Base-by-base conservation (phyloP, 92 coral and sea anemone genomes). In the Phenganax marumi region DNA sequence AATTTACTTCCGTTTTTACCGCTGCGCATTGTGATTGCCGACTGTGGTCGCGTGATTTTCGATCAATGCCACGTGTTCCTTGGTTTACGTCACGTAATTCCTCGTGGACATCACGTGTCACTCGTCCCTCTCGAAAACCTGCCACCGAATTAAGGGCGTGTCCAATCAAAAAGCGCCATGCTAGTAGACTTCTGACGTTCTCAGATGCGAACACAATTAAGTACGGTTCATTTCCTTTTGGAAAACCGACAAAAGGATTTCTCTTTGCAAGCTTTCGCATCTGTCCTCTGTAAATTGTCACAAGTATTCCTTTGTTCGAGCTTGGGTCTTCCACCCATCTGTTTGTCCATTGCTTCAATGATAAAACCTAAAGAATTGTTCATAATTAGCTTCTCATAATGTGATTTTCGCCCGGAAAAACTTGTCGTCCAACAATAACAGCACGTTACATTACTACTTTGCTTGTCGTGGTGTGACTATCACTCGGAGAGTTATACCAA, bases 171-270 rank as follows among this genome's bases (percentile, higher is more conserved):
- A 78, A 78, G 9, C 83, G 46, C 83, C 73, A 61, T 4, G 56
- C 53, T 72, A 63, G 8, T 0, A 78, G n/a, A 13, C 43, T 78
- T 19, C 50, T 22, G 7, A 19, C 60, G 3, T 16, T 78, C 12
- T 78, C 83, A 60, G 43, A 23, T 12, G 71, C 73, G 13, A 25
- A 78, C 12, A 78, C 10, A 2, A 78, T 60, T 57, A 78, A 3
- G 16, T 78, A 78, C 3, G 83, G 83, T 22, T 63, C 83, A 11
- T 78, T 78, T 9, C 73, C 83, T 8, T 33, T 8, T 3, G 73
- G 57, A 58, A 78, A 78, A 12, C 63, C 19, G n/a, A 78, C 17
- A 49, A 78, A 78, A 13, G 83, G 83, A 21, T 78, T 78, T 57
- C 51, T 47, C 8, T 18, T 48, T 1, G 83, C 83, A 0, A 12